A percentile compares a stretch with the other conserved stretches of the same genome.
Conservation (phyloP, 2,113 vertebrate species). For the Lagopus muta region DNA sequence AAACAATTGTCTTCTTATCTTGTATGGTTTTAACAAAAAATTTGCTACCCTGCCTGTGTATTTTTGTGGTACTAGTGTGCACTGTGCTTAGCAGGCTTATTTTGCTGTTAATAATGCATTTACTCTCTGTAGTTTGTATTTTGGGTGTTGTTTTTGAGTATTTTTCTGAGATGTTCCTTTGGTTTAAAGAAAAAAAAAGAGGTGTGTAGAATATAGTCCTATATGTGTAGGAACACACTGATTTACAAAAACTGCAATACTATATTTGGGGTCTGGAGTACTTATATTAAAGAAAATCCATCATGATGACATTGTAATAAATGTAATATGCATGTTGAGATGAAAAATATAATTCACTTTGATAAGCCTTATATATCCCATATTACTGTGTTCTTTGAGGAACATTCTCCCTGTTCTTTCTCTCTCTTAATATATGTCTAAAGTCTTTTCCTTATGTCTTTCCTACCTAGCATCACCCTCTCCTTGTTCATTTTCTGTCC, state of each 20-base stretch:
- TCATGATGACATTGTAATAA: conserved; percentile 64
- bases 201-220: neutral
- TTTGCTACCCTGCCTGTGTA: neutral
- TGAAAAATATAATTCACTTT: conserved; percentile 70
- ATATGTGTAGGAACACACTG: neutral
- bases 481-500: conserved; percentile 88
- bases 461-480: conserved; percentile 83
- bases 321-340: conserved; percentile 61
- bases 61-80: neutral
- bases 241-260: conserved; percentile 42
- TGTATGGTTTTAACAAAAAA: neutral
- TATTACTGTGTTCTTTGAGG: conserved; percentile 65
- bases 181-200: neutral
- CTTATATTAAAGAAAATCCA: conserved; percentile 64
- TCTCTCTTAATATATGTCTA: conserved; percentile 68
- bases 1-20: neutral
- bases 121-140: neutral
- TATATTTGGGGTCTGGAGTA: conserved; percentile 28
- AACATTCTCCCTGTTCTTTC: conserved; percentile 67
- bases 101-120: neutral
- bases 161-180: neutral
- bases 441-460: conserved; percentile 74
- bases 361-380: conserved; percentile 66
- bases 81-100: neutral
- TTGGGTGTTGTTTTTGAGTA: neutral